phyloP scores from a whole-genome alignment of 1,140 invertebrate genomes.

The Agrilus planipennis region DNA sequence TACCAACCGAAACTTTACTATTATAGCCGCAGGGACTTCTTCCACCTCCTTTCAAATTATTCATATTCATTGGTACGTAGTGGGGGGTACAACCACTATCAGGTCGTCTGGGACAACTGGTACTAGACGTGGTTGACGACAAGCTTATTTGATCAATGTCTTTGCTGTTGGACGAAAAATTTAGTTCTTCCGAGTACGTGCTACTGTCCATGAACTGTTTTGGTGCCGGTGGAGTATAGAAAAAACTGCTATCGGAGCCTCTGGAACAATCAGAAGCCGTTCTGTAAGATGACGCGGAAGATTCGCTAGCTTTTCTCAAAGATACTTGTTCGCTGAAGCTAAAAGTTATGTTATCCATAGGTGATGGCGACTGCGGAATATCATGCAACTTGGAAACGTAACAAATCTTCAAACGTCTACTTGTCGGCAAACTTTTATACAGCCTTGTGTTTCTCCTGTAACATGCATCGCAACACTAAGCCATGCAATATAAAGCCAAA shows the following conservation, averaged over 20 bases:
- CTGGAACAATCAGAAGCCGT: conserved; percentile 33
- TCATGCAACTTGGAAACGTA: conserved; percentile 15
- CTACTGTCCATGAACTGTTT: conserved; percentile 42
- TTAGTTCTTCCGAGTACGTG: conserved; percentile 43
- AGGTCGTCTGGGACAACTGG: conserved; percentile 30
- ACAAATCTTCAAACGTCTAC: conserved; percentile 17
- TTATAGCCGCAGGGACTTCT: conserved; percentile 35
- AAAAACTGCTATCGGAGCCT: conserved; percentile 44
- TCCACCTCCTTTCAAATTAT: conserved; percentile 25
- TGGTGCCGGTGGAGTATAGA: conserved; percentile 41
- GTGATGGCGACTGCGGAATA: conserved; percentile 9
- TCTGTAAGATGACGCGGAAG: conserved; percentile 20
- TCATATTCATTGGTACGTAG: conserved; percentile 36
- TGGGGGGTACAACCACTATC: conserved; percentile 30
- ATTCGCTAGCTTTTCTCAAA: conserved; percentile 14
- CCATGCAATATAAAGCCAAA: conserved; percentile 9
- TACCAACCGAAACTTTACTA: conserved; percentile 36
- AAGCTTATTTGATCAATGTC: conserved; percentile 35
- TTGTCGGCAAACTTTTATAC: conserved; percentile 26
- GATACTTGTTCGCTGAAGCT: conserved; percentile 24
- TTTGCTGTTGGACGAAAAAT: conserved; percentile 22
- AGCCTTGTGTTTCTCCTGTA: conserved; percentile 23
- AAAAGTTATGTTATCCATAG: conserved; percentile 26
- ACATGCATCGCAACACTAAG: conserved; percentile 24
- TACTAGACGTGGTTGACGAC: conserved; percentile 34